Evolutionary conservation across 2,113 vertebrate species (phyloP), one percentile per base, ranked within the genome.

Genomic region (Taurulus bubalis): DNA sequence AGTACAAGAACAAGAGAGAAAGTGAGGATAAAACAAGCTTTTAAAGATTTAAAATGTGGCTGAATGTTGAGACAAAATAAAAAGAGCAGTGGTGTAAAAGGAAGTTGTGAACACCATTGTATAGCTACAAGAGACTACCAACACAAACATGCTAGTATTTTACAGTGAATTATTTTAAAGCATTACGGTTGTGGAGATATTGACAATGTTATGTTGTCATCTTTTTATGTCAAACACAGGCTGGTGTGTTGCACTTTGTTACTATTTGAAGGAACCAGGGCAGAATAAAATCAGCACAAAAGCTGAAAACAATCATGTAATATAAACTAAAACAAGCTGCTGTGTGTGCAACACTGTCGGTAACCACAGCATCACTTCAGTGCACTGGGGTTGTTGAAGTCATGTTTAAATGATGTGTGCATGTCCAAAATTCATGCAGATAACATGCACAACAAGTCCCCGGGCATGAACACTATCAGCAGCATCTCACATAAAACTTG

Each of bases 351-450:
- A 30, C 32, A n/a, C 1, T 68, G 20, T 2, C 40, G 58, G 40
- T 71, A 24, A 55, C 22, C 14, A 32, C 32, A 24, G 32, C 68
- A n/a, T 34, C 18, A 16, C 66, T 40, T 42, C 8, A 77, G 16
- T 30, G 26, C 15, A 64, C 53, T 53, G 40, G 9, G 4, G 55
- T 59, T 49, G 69, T 68, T 71, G 34, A 60, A n/a, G 47, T 71
- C 26, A 20, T 14, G 20, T n/a, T 66, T 53, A 45, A 87, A 53
- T 80, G 42, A 34, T 55, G 75, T 69, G 60, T 65, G 8, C 36
- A 68, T 83, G 47, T 80, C 83, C 67, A 70, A 10, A 70, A 67
- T 15, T 38, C 76, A 67, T 55, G 38, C 74, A 83, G 62, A 83
- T 79, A 71, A 67, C 60, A 34, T 18, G 14, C n/a, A 26, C 69